Percentiles rank a stretch among this genome's conserved stretches.
Evolutionary conservation across 2,888 invertebrate genomes (phyloP).

Genomic region (Drosophila aldrichi): DNA sequence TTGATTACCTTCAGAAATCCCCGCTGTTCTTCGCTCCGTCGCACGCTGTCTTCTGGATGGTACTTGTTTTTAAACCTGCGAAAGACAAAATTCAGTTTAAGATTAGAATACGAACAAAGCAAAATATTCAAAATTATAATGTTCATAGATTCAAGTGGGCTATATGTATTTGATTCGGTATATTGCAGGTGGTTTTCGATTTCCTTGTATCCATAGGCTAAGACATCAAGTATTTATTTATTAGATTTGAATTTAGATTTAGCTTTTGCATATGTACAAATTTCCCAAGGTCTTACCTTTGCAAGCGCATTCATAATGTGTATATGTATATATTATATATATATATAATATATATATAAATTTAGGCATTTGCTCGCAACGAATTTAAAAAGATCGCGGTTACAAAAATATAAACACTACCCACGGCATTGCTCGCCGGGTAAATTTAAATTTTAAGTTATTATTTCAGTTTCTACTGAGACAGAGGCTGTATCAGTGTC

Average conservation of each 20-base stretch:
- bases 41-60: conserved; percentile 98
- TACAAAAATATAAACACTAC: conserved; percentile 76
- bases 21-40: conserved; percentile 94
- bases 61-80: conserved; percentile 99
- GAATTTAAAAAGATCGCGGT: conserved; percentile 85
- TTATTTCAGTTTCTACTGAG: conserved; percentile 39
- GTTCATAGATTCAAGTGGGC: background rate
- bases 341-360: conserved; percentile 43
- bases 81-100: conserved; percentile 52
- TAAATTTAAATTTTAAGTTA: conserved; percentile 69
- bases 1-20: conserved; percentile 90
- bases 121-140: background rate
- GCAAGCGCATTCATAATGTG: conserved; percentile 65
- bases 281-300: conserved; percentile 85
- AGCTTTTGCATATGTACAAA: conserved; percentile 50
- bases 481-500: conserved; percentile 44
- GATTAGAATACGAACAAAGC: background rate
- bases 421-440: conserved; percentile 86
- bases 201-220: conserved; percentile 32
- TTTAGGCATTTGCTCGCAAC: conserved; percentile 66
- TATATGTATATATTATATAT: conserved; percentile 51
- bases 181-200: conserved; percentile 8
- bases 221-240: conserved; percentile 31
- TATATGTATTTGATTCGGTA: conserved; percentile 4
- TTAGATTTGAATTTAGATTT: conserved; percentile 25